Conservation (phyloP, 2,113 vertebrate species). For the Ursus arctos region DNA sequence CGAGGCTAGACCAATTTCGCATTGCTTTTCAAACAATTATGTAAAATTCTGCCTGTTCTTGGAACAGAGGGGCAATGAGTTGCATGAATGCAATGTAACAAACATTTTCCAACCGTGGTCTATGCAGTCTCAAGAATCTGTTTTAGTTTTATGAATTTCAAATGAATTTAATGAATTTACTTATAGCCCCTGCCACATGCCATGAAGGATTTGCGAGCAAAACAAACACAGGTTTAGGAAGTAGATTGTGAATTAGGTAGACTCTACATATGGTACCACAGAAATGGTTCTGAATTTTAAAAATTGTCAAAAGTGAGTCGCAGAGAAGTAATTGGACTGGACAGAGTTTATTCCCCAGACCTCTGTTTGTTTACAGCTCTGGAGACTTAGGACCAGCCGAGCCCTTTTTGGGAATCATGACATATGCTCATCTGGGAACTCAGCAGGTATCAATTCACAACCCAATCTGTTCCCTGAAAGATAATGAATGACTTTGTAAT, state of each 20-base stretch:
- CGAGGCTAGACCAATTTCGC: not conserved
- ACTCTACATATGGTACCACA: not conserved
- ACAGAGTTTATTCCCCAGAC: conserved; percentile 38
- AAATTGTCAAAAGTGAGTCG: conserved; percentile 24
- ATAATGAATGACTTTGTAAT: conserved; percentile 60
- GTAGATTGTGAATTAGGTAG: not conserved
- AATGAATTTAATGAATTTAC: not conserved
- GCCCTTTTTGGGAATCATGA: conserved; percentile 21
- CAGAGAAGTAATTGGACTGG: conserved; percentile 18
- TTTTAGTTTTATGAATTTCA: conserved; percentile 48
- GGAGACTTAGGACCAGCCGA: conserved; percentile 2
- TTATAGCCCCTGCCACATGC: not conserved
- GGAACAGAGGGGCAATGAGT: not conserved
- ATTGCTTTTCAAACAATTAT: not conserved
- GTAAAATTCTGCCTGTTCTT: conserved; percentile 1
- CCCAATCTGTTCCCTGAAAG: conserved; percentile 49
- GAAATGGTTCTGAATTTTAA: conserved; percentile 44
- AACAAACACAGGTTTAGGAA: not conserved
- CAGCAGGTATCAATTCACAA: conserved; percentile 53
- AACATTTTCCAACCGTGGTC: conserved; percentile 26
- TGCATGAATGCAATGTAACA: not conserved
- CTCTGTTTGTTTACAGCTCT: conserved; percentile 38
- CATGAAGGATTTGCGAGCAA: not conserved
- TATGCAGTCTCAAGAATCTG: not conserved
- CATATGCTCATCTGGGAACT: conserved; percentile 49